Evolutionary conservation across 2,888 invertebrate species (phyloP), one percentile per base, ranked within the genome.

Genomic region (Dryomyza anilis): DNA sequence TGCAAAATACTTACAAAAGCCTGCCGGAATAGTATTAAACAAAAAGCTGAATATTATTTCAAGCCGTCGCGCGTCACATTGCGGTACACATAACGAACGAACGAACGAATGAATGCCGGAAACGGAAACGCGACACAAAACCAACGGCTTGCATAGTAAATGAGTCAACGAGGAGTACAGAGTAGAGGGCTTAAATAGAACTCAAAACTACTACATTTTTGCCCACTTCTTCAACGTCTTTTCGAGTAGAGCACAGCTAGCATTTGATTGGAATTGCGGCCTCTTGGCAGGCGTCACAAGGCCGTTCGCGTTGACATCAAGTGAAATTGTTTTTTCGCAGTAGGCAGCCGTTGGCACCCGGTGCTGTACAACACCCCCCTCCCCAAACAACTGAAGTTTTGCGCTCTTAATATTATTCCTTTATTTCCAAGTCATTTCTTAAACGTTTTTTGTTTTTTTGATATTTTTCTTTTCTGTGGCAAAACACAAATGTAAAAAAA

Each of bases 391-490:
- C 21, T 2, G 30, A 29, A 19, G 7, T 36, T 55, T 36, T 23
- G 16, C 36, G 4, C 10, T 36, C 14, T 55, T 23, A 64, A 43
- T 52, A 23, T 36, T 45, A 53, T 52, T 19, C 3, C 52, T 60
- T 59, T 39, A 2, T 50, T 46, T 5, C 30, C n/a, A n/a, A n/a
- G n/a, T n/a, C n/a, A n/a, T n/a, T n/a, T n/a, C n/a, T n/a, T n/a
- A n/a, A n/a, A n/a, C n/a, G n/a, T n/a, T n/a, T n/a, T n/a, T n/a
- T n/a, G n/a, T n/a, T n/a, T n/a, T 62, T 62, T 45, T 61, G 61
- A 60, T 66, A 25, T 52, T 63, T 66, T 62, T 64, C 64, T 68
- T 53, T 64, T 66, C 57, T 29, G 61, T 61, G 64, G 61, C 25
- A 52, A 45, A 68, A 50, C 33, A 46, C 46, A 46, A 46, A 16